Evolutionary conservation across 1,140 invertebrate species (phyloP), one percentile per base, ranked within the genome.

Genomic region (Rhagoletis pomonella): DNA sequence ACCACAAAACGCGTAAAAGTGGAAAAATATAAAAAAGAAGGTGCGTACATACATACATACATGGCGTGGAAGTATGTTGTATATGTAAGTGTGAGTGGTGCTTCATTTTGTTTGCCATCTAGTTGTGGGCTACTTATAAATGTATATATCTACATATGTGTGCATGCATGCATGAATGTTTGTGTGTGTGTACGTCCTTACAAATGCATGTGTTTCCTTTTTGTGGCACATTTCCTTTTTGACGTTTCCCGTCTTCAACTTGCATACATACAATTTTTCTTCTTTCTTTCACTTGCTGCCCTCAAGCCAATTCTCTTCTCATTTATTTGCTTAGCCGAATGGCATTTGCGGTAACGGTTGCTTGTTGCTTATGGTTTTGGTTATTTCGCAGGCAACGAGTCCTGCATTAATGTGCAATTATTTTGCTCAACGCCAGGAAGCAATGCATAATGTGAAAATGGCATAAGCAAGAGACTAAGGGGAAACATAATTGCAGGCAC

Each of bases 1-100:
- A 50, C 5, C 73, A 14, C 4, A 81, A 69, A 47, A 50, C 73
- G 73, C 73, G 73, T 81, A 81, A 81, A 81, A 81, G 73, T n/a
- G 47, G 47, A 81, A 81, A 19, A 47, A 81, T 4, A 9, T 19
- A n/a, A 58, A 81, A 50, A 81, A 55, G 50, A 3, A 55, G 10
- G 6, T 69, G 42, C 14, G 17, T 12, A 5, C 42, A 14, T 47
- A 19, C 44, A 12, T 55, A n/a, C n/a, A 17, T 19, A 55, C 39
- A 73, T 73, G 39, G 39, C 42, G 5, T 44, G 67, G 12, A 10
- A 29, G 29, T 29, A 29, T 29, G 29, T 29, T 29, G 29, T 29
- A 29, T 29, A 29, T 73, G 39, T 73, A n/a, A 19, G 5, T 58
- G 19, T 2, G n/a, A 62, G 12, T 62, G 29, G 29, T 62, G n/a